phyloP scores from a whole-genome alignment of 2,888 invertebrate genomes.

The Danaus chrysippus region DNA sequence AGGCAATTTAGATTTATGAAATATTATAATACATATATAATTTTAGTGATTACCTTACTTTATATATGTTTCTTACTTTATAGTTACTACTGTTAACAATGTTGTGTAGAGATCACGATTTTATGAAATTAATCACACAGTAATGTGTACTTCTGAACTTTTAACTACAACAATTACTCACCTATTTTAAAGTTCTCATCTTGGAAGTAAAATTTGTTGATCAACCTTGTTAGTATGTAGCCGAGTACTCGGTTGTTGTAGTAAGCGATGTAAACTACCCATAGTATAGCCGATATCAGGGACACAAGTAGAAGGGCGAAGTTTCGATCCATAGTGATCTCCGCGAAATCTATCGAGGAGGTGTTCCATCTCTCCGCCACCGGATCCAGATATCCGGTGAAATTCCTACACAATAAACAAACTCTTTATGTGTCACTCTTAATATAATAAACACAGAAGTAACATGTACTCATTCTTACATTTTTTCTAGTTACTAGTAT shows the following conservation, averaged over 20 bases:
- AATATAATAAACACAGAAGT: conserved; percentile 30
- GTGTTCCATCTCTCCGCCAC: conserved; percentile 79
- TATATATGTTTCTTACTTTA: no score
- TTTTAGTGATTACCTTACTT: no score
- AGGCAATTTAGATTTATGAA: no score
- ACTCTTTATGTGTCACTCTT: conserved; percentile 41
- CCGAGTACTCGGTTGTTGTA: conserved; percentile 96
- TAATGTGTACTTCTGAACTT: neutral
- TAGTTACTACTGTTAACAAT: no score
- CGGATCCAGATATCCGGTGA: conserved; percentile 53
- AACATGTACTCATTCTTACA: conserved; percentile 54
- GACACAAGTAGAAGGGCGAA: conserved; percentile 87
- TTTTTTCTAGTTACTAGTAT: conserved; percentile 41
- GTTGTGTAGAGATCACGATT: no score
- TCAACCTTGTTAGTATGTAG: conserved; percentile 91
- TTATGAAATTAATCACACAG: neutral
- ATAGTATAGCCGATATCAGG: conserved; percentile 88
- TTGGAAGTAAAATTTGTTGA: conserved; percentile 91
- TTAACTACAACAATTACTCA: conserved; percentile 55
- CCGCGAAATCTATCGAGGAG: conserved; percentile 77
- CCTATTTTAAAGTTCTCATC: conserved; percentile 94
- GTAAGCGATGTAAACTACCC: conserved; percentile 96
- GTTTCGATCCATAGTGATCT: conserved; percentile 87
- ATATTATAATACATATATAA: no score
- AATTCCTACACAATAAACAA: conserved; percentile 55